A percentile compares a stretch with the other conserved stretches of the same genome.
Conservation (phyloP, 2,797 vertebrate species). For the Lophotriccus pileatus region DNA sequence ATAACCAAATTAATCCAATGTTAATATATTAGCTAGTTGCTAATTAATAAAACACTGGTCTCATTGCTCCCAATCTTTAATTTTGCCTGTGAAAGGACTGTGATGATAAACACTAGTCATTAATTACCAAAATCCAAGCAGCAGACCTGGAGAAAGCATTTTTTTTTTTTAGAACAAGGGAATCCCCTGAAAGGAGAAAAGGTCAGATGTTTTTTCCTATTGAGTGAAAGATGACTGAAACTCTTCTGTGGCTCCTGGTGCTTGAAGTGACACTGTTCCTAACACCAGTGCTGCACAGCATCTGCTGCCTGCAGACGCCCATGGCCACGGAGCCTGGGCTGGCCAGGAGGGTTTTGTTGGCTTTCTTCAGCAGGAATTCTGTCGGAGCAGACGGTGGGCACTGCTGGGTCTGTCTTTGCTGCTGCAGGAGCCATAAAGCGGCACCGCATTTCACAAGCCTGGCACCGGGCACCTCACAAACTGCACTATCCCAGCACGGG, state of each 20-base stretch:
- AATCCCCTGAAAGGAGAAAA: neutral
- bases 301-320: neutral
- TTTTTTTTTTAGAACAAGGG: neutral
- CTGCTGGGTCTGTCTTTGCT: fast-evolving
- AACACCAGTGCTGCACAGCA: no score
- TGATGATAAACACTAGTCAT: neutral
- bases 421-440: neutral
- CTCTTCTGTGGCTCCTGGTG: neutral
- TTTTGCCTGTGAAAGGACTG: neutral
- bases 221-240: neutral
- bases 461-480: neutral
- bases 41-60: neutral
- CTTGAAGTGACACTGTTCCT: neutral
- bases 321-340: neutral
- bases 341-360: fast-evolving
- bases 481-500: neutral
- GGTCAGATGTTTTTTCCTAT: fast-evolving
- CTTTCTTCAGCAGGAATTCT: neutral
- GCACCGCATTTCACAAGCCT: fast-evolving
- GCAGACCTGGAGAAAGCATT: neutral
- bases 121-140: neutral
- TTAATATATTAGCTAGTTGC: neutral
- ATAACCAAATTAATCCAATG: neutral
- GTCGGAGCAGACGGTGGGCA: fast-evolving
- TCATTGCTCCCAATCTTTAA: neutral